These are phyloP conservation scores for Hirudinaria manillensis DNA, from an alignment of 2,888 invertebrate genomes.

Conservation along the genomic window DNA sequence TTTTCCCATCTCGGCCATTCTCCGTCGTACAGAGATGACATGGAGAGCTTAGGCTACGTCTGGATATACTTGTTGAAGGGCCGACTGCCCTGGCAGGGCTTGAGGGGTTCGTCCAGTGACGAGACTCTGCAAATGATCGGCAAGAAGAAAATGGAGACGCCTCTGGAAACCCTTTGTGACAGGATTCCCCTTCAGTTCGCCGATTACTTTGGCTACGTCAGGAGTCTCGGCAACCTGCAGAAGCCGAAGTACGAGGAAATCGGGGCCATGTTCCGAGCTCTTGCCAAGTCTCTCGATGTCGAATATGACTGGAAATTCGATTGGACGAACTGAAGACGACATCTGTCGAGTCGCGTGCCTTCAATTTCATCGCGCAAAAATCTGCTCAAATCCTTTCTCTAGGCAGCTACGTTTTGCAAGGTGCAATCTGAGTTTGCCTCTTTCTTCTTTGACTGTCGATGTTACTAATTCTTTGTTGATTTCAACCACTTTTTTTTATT, in stretches of 20 bases:
- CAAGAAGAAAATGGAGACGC: conserved; percentile 31
- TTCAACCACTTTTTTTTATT: too few species aligned
- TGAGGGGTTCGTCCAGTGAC: conserved; percentile 5
- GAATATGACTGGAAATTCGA: conserved; percentile 35
- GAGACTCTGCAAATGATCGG: conserved; percentile 32
- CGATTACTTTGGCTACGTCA: conserved; percentile 35
- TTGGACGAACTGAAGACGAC: conserved; percentile 22
- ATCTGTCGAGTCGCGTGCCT: background rate
- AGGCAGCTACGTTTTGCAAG: too few species aligned
- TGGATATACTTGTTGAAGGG: conserved; percentile 37
- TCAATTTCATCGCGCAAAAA: too few species aligned
- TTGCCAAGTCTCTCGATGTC: conserved; percentile 28
- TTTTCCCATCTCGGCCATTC: conserved; percentile 34
- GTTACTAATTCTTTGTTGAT: too few species aligned
- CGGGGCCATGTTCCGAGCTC: conserved; percentile 31
- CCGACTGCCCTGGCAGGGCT: conserved; percentile 40
- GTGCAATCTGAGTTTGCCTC: too few species aligned
- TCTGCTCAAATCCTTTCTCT: too few species aligned
- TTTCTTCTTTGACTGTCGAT: too few species aligned
- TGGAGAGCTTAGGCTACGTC: conserved; percentile 38
- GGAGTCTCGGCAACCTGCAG: conserved; percentile 33
- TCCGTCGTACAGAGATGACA: conserved; percentile 36
- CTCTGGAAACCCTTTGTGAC: conserved; percentile 34
- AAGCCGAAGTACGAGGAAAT: conserved; percentile 35
- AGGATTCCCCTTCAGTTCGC: conserved; percentile 38